Evolutionary conservation across 2,113 vertebrate species (phyloP), one percentile per base, ranked within the genome.

Genomic region (Chaetodon auriga): DNA sequence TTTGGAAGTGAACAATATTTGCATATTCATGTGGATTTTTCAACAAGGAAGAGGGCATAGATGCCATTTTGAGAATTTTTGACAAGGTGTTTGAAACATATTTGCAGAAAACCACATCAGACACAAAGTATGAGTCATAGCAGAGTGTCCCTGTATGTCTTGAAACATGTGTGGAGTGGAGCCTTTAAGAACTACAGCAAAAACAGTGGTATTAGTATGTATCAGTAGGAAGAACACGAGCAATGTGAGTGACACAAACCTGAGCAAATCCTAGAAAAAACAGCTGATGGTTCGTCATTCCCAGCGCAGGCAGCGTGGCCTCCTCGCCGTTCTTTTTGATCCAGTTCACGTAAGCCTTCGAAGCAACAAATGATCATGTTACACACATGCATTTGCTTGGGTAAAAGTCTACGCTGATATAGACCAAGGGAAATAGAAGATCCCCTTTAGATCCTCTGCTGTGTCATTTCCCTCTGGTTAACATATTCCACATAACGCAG

Each of bases 221-320:
- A 21, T 35, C 0, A 63, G 46, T 58, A 5, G 2, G 54, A 41
- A 15, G 3, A 75, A 35, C 4, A 78, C 12, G 19, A 13, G 19
- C 12, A 51, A 6, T 23, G 8, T 12, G 36, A 68, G 1, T n/a
- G 1, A 13, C 14, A 95, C 96, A 90, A 82, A 99, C 98, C 97
- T 99, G 98, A 0, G 98, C 98, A 21, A 99, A 99, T 15, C 97
- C 97, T 1, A 99, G 93, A 0, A 99, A 99, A 92, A 99, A 99
- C 76, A 99, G 96, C 93, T 99, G 98, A 85, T 97, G 92, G 77
- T 99, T 99, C 4, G 97, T 97, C 93, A 99, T 96, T 57, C 96
- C 96, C 0, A 99, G 94, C 0, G 97, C 95, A 0, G 98, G 98
- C 78, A 99, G 90, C 0, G 85, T 93, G 62, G 96, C 85, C 90